These are phyloP conservation scores for Bombus balteatus DNA, from an alignment of 1,140 invertebrate genomes.

Conservation along the genomic window DNA sequence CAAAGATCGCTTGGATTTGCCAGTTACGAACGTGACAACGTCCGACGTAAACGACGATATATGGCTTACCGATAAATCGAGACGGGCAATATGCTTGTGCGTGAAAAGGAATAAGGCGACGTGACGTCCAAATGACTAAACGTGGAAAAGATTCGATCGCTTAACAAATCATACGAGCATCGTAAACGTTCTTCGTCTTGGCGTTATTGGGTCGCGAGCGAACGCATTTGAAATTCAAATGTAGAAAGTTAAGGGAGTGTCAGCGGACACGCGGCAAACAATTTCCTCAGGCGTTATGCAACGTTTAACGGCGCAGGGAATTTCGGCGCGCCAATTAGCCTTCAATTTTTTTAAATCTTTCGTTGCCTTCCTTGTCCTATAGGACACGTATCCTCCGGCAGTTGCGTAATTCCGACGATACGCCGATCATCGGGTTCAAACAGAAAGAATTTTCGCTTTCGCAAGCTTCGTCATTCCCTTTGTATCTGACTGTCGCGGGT, in stretches of 20 bases:
- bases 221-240: conserved; percentile 41
- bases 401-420: conserved; percentile 4
- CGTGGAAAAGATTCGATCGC: not conserved
- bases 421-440: not conserved
- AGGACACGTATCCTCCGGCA: not conserved
- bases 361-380: too few relatives aligned
- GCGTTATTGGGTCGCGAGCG: not conserved
- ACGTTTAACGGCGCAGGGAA: not conserved
- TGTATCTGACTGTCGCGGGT: too few relatives aligned
- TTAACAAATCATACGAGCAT: not conserved
- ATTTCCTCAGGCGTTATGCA: conserved; percentile 25
- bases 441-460: not conserved
- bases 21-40: too few relatives aligned
- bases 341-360: not conserved
- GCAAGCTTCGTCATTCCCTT: not conserved
- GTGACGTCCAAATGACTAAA: too few relatives aligned
- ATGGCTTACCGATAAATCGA: too few relatives aligned
- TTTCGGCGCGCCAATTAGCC: not conserved
- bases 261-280: conserved; percentile 10
- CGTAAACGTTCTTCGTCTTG: not conserved
- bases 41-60: too few relatives aligned
- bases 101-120: not conserved
- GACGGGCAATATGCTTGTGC: too few relatives aligned
- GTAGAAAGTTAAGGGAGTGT: conserved; percentile 25
- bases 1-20: too few relatives aligned